Base-by-base conservation (phyloP, 2,113 vertebrate species). In the Indri indri region DNA sequence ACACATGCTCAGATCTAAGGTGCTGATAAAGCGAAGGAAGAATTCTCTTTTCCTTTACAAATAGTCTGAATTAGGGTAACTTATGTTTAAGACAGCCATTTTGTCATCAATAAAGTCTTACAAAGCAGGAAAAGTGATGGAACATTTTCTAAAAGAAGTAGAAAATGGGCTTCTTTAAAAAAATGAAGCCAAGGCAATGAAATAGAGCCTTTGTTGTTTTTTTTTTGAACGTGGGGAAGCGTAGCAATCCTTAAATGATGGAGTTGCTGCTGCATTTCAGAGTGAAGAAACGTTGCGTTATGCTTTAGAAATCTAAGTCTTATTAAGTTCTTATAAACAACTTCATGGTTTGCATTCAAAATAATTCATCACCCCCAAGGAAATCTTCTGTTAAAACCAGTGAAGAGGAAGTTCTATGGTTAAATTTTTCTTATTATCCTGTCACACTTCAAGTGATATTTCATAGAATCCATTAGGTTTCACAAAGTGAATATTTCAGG, bases 321-420 rank as follows among this genome's bases (percentile, higher is more conserved):
- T 79, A 93, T 97, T 88, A 96, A 92, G 34, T 95, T 95, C 61
- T 89, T 76, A 80, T 25, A 96, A 97, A 90, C 12, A 95, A 81
- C n/a, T 2, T 9, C 65, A 81, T 27, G 25, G 52, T 93, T 96
- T 96, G 32, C 0, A 5, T 73, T 98, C n/a, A 90, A 74, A 96
- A 40, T 91, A 95, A 32, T 95, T 84, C 73, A 91, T 73, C 37
- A 79, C 7, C 13, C 30, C 61, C 20, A 96, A 73, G 70, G 89
- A 95, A 83, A 54, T 85, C 23, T 87, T 94, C 81, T 96, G 34
- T 66, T 79, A 76, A 97, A 97, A 91, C 6, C 52, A 97, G 71
- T 57, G 68, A 23, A 37, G 27, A 86, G 6, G 16, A 93, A 68
- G 57, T 61, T 96, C 42, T 73, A 34, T 80, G 13, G 74, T 96